phyloP scores from a whole-genome alignment of 2,113 vertebrate genomes.

The Chlamydotis undulata region DNA sequence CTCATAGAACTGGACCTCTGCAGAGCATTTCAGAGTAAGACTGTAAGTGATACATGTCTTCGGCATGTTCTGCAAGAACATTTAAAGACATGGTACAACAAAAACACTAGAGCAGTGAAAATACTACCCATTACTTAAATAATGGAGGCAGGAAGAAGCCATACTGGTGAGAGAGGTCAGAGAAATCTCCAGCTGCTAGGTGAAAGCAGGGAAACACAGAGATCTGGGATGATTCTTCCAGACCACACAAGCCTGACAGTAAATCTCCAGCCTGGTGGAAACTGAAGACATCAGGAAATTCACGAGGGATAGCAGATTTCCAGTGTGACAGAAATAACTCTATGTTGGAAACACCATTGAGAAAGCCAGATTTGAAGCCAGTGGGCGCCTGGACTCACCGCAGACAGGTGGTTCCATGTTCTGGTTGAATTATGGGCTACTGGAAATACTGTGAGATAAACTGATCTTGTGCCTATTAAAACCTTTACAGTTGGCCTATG shows the following conservation, averaged over 20 bases:
- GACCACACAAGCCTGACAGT: not conserved
- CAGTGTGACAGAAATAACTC: not conserved
- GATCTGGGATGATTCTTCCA: not conserved
- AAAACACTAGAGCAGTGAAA: not conserved
- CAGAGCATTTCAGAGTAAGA: not conserved
- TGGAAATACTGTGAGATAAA: not conserved
- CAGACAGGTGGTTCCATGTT: not conserved
- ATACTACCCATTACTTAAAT: not conserved
- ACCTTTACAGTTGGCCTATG: not conserved
- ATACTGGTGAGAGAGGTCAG: not conserved
- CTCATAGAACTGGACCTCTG: not conserved
- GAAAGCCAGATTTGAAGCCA: not conserved
- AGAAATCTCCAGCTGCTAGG: not conserved
- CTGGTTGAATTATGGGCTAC: not conserved
- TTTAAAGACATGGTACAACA: not conserved
- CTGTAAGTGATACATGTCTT: not conserved
- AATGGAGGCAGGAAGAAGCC: not conserved
- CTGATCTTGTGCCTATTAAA: not conserved
- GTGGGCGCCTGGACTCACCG: not conserved
- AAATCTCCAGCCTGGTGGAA: not conserved
- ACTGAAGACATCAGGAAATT: conserved; percentile 6
- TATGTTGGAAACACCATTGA: not conserved
- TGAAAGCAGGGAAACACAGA: not conserved
- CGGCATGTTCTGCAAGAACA: not conserved
- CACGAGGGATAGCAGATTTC: not conserved